phyloP scores from a whole-genome alignment of 2,888 invertebrate genomes.

The Amphipoea oculea region DNA sequence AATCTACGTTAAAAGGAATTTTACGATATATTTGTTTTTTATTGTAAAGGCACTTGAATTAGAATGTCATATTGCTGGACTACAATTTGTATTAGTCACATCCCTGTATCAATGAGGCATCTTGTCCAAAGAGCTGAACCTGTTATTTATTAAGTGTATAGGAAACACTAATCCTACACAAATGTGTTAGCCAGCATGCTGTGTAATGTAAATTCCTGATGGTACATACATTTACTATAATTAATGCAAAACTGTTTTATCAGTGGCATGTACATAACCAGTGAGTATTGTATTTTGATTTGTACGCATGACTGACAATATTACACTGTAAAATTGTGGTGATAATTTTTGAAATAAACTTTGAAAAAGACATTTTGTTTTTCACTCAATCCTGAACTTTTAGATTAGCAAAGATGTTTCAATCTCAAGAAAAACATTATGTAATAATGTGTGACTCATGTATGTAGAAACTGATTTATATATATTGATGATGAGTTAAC shows the following conservation, averaged over 20 bases:
- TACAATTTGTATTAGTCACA: constrained; percentile 46
- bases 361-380: constrained; percentile 67
- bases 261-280: constrained; percentile 64
- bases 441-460: constrained; percentile 9
- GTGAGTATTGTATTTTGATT: constrained; percentile 64
- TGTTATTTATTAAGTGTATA: constrained; percentile 64
- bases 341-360: constrained; percentile 86
- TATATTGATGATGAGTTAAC: background rate
- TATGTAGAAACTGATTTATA: background rate
- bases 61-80: constrained; percentile 44
- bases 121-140: constrained; percentile 58
- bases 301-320: constrained; percentile 83
- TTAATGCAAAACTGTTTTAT: constrained; percentile 49
- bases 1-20: constrained; percentile 65
- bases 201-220: constrained; percentile 52
- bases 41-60: constrained; percentile 54
- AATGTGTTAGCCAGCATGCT: constrained; percentile 45
- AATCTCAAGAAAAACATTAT: background rate
- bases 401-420: background rate
- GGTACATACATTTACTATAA: constrained; percentile 53
- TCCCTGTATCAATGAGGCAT: constrained; percentile 52
- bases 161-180: constrained; percentile 41
- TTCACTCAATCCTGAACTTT: constrained; percentile 5
- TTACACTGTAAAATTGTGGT: constrained; percentile 85
- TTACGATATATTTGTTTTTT: constrained; percentile 62